Base-by-base conservation (phyloP, 1,140 invertebrate genomes). In the Cardiocondyla obscurior region DNA sequence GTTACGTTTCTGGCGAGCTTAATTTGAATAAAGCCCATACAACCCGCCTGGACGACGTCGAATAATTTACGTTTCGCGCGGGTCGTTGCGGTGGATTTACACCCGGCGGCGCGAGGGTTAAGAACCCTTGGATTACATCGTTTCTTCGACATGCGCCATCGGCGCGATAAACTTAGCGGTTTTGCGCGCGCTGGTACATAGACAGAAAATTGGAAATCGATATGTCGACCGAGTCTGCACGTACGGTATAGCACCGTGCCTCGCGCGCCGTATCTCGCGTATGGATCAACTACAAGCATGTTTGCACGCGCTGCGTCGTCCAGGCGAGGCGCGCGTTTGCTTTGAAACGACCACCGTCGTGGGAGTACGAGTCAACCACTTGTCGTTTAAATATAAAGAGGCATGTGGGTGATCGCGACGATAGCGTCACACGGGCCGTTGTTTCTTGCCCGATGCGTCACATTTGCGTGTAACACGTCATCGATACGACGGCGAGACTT, bases 171-270 rank as follows among this genome's bases (percentile, higher is more conserved):
- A 82, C 77, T 85, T 77, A 36, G 67, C 49, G 76, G 76, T 85
- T 72, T 79, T 70, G 67, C 77, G 60, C 82, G 25, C 46, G 30
- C 67, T 39, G 16, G 44, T 79, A 69, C 36, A 69, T 79, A 62
- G 85, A n/a, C 82, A 49, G 82, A 73, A 79, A 89, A 90, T 90
- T 77, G 89, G 86, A 88, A 90, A 90, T 90, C 89, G 89, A 90
- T 90, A 85, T 64, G 70, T 81, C 60, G 69, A 28, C 76, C 84
- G 39, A 16, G 36, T 62, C 33, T 30, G 25, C 22, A 53, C n/a
- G 39, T 22, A 62, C 57, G 22, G 3, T 30, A 36, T 28, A 82
- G 46, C 79, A 46, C 44, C 73, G 57, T 55, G 62, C 30, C 30
- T 19, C 39, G 44, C 39, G 44, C 22, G 14, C n/a, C 6, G 33